phyloP scores from a whole-genome alignment of 1,140 invertebrate species.

The Pachypsylla venusta region DNA sequence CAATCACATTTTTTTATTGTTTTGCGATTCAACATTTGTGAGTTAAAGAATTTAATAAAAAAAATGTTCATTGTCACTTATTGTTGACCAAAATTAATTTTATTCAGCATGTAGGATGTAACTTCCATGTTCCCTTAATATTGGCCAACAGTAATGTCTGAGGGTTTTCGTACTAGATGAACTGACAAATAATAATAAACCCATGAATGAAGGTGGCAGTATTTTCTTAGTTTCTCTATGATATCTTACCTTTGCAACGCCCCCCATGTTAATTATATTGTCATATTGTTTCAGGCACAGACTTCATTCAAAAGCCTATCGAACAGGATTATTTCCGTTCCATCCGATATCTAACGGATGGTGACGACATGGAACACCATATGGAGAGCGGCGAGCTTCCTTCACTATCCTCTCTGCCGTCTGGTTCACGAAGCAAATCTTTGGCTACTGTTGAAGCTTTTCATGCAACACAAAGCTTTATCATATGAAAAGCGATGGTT shows the following conservation, averaged over 20 bases:
- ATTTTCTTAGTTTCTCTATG: too few species aligned
- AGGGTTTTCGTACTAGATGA: too few species aligned
- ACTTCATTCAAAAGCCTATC: constrained; percentile 23
- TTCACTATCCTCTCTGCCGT: background rate
- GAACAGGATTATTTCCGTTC: constrained; percentile 22
- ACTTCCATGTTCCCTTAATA: too few species aligned
- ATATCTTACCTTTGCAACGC: background rate
- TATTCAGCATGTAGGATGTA: too few species aligned
- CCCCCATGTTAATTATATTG: background rate
- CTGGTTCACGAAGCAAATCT: background rate
- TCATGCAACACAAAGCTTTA: constrained; percentile 5
- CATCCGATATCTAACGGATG: constrained; percentile 23
- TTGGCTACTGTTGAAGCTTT: background rate
- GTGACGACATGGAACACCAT: constrained; percentile 16
- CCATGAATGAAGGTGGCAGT: too few species aligned
- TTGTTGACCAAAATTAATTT: too few species aligned
- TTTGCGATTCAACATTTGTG: too few species aligned
- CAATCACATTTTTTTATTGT: too few species aligned
- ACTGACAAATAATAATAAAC: too few species aligned
- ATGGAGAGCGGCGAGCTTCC: constrained; percentile 4
- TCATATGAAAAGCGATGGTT: background rate
- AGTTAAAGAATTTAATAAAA: too few species aligned
- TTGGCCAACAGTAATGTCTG: too few species aligned
- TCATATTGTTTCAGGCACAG: constrained; percentile 18
- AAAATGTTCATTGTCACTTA: too few species aligned